A percentile compares a stretch with the other conserved stretches of the same genome.
Evolutionary conservation across 2,113 vertebrate species (phyloP).

Genomic region (Pollimyrus isidori): DNA sequence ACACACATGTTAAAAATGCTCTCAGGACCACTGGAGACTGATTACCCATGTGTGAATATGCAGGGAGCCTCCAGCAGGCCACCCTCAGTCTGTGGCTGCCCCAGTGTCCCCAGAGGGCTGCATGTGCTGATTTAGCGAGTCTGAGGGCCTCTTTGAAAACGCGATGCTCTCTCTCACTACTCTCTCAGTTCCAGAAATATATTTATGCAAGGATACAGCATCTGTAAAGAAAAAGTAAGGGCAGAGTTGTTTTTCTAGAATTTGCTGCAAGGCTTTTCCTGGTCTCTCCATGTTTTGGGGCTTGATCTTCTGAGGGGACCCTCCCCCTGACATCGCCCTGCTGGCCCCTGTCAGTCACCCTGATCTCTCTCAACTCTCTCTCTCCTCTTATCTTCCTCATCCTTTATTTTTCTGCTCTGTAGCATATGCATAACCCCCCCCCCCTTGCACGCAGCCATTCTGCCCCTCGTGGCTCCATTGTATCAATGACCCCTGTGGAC

Average conservation of each 20-base stretch:
- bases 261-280: not conserved
- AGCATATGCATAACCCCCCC: not conserved
- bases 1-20: not conserved
- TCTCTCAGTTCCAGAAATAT: conserved; percentile 17
- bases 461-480: not conserved
- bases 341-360: not conserved
- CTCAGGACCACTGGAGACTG: conserved; percentile 14
- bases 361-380: not conserved
- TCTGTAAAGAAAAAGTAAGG: not conserved
- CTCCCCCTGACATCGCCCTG: not conserved
- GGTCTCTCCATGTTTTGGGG: not conserved
- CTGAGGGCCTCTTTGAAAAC: not conserved
- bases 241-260: not conserved
- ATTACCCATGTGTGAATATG: conserved; percentile 18
- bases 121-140: conserved; percentile 30
- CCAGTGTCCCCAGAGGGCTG: conserved; percentile 41
- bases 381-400: not conserved
- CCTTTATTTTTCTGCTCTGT: not conserved
- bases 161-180: not conserved
- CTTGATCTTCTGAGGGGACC: not conserved
- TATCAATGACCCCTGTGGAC: not conserved
- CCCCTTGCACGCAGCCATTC: not conserved
- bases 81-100: conserved; percentile 44
- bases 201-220: not conserved
- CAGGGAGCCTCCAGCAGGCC: conserved; percentile 41